A percentile compares a stretch with the other conserved stretches of the same genome.
These are phyloP conservation scores for Podarcis raffonei DNA, from an alignment of 2,113 vertebrate genomes.

Conservation along the genomic window DNA sequence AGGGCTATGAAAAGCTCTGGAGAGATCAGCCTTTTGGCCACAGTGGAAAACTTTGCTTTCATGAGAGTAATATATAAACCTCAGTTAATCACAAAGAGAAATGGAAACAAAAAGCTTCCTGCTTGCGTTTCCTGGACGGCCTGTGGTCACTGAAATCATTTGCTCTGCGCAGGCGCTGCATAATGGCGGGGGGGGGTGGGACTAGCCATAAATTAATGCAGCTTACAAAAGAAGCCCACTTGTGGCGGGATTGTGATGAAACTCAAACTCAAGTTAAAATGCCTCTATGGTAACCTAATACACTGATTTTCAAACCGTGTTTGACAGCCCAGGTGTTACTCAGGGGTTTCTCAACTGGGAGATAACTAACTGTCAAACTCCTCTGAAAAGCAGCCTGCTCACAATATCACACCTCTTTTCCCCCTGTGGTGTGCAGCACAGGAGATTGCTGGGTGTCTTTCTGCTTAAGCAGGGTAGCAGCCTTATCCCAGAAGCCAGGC, in stretches of 20 bases:
- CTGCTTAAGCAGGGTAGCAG: not conserved
- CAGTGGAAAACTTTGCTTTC: not conserved
- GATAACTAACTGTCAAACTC: not conserved
- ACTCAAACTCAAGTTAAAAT: not conserved
- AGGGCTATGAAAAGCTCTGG: slow-evolving; percentile 52
- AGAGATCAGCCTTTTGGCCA: slow-evolving; percentile 36
- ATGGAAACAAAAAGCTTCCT: slow-evolving; percentile 63
- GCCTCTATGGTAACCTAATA: not conserved
- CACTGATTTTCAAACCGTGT: not conserved
- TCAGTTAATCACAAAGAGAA: slow-evolving; percentile 55
- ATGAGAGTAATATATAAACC: slow-evolving; percentile 65
- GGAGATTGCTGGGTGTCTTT: not conserved
- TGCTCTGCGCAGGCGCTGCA: not conserved
- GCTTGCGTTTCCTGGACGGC: slow-evolving; percentile 63
- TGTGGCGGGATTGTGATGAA: not conserved
- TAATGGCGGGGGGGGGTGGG: not conserved
- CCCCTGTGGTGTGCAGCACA: not conserved
- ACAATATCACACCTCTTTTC: too few relatives aligned
- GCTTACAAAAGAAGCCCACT: slow-evolving; percentile 19
- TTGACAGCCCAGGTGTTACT: too few relatives aligned
- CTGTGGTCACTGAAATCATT: slow-evolving; percentile 36
- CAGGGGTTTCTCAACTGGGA: too few relatives aligned
- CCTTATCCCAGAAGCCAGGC: not conserved
- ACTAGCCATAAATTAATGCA: slow-evolving; percentile 4
- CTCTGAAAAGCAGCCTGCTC: not conserved